Conservation (phyloP, 1,140 invertebrate genomes). For the Scaptodrosophila lebanonensis region DNA sequence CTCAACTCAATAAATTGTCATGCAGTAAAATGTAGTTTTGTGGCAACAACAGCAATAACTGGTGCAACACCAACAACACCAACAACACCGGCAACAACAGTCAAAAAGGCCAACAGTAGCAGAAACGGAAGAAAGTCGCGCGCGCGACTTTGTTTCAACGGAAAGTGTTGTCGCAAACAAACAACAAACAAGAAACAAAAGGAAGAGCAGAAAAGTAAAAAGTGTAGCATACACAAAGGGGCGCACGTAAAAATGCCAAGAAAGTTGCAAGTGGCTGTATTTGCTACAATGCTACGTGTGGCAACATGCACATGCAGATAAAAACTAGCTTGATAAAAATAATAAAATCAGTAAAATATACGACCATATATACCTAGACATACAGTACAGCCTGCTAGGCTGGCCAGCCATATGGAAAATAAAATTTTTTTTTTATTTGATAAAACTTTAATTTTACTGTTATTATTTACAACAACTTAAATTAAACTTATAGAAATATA, state of each 20-base stretch:
- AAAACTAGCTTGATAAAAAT: constrained; percentile 5
- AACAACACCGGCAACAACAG: too few relatives aligned
- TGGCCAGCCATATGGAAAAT: neutral
- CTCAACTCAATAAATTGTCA: constrained; percentile 75
- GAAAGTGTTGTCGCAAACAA: constrained; percentile 36
- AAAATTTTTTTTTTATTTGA: too few relatives aligned
- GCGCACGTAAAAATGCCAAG: constrained; percentile 63
- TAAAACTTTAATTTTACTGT: too few relatives aligned
- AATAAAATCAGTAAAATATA: constrained; percentile 1
- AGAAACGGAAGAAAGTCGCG: constrained; percentile 36
- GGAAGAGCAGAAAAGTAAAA: constrained; percentile 13
- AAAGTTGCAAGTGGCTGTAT: constrained; percentile 45
- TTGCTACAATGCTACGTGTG: constrained; percentile 8
- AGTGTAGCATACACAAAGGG: constrained; percentile 29
- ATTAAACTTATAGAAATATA: too few relatives aligned
- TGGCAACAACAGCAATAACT: too few relatives aligned
- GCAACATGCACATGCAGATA: constrained; percentile 33
- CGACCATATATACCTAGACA: neutral
- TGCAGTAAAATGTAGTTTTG: constrained; percentile 69
- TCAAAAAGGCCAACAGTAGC: constrained; percentile 9
- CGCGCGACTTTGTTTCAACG: constrained; percentile 66
- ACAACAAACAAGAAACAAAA: constrained; percentile 19
- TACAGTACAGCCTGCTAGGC: too few relatives aligned
- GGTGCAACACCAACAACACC: too few relatives aligned
- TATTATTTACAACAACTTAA: too few relatives aligned